phyloP scores from a whole-genome alignment of 2,797 vertebrate species.

The Cygnus olor region DNA sequence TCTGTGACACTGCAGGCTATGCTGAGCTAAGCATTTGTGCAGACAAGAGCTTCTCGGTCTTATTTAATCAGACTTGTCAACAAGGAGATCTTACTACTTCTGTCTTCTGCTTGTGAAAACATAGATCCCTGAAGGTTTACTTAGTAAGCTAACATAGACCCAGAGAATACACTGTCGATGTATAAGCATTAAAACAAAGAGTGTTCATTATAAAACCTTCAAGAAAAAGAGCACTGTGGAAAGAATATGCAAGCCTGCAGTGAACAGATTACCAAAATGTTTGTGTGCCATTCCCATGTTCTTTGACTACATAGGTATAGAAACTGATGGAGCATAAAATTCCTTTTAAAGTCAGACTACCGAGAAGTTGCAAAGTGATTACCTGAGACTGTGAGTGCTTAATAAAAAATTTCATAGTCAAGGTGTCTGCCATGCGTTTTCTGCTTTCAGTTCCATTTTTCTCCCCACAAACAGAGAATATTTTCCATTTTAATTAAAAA shows the following conservation, averaged over 20 bases:
- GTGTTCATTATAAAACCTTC: background rate
- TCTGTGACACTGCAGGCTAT: slow-evolving; percentile 40
- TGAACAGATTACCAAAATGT: background rate
- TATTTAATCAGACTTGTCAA: slow-evolving; percentile 62
- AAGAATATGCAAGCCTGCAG: background rate
- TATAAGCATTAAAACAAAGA: background rate
- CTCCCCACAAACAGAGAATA: background rate
- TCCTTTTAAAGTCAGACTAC: slow-evolving; percentile 39
- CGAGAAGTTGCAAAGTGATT: slow-evolving; percentile 55
- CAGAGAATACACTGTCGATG: background rate
- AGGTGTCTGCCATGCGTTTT: slow-evolving; percentile 65
- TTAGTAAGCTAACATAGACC: slow-evolving; percentile 49
- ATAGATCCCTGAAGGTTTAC: slow-evolving; percentile 36
- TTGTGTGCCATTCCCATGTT: background rate
- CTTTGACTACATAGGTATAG: background rate
- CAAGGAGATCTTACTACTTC: slow-evolving; percentile 41
- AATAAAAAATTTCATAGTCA: slow-evolving; percentile 63
- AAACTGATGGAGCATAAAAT: background rate
- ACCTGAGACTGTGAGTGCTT: slow-evolving; percentile 60
- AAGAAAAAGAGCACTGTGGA: background rate
- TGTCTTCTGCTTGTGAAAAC: slow-evolving; percentile 56
- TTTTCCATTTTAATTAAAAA: slow-evolving; percentile 31
- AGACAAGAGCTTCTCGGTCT: slow-evolving; percentile 41
- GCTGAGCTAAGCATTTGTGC: slow-evolving; percentile 55
- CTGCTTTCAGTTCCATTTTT: slow-evolving; percentile 25